Evolutionary conservation across 2,113 vertebrate genomes (phyloP), one percentile per base, ranked within the genome.

Genomic region (Gavia stellata): DNA sequence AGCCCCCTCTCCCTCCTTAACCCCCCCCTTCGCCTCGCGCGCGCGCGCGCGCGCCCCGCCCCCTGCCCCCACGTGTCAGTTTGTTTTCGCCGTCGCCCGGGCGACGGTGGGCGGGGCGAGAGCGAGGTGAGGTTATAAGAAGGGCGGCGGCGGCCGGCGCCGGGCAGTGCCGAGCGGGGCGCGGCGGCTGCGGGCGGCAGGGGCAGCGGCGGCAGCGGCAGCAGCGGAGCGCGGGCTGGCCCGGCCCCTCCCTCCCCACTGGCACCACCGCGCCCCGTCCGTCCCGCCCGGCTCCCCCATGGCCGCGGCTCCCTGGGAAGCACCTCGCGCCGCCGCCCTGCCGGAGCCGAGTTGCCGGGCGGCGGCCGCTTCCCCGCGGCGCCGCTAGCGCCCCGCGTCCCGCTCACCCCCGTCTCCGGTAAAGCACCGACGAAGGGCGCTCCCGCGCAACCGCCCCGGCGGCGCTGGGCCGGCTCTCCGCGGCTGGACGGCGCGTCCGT

Each of bases 91-190:
- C 88, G 98, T 97, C 44, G 83, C 59, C 81, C 28, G 2, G 67
- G 96, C 78, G 89, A 96, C 96, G 87, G 94, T 71, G 83, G 89
- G 93, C 52, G 92, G 90, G 75, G 90, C 95, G 82, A 84, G 97
- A 95, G 78, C 86, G 75, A 77, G 29, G 38, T 90, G 66, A 97
- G 97, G 98, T 99, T 98, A 99, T 97, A 98, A 97, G 97, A 97
- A 82, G 94, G 97, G 96, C 97, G 95, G 92, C 94, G 80, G 92
- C 67, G 56, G 92, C 95, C 73, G 90, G 91, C 92, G 90, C 24
- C 88, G 53, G 87, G 92, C 96, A 97, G 95, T 98, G 97, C 78
- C 77, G 93, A 94, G 92, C 85, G 70, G 81, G 59, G 44, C 14
- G 47, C 91, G 90, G 82, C 81, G 79, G 93, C 68, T 86, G 75